A percentile compares a stretch with the other conserved stretches of the same genome.
phyloP scores from a whole-genome alignment of 2,888 invertebrate species.

The Gastracanthus pulcherrimus region DNA sequence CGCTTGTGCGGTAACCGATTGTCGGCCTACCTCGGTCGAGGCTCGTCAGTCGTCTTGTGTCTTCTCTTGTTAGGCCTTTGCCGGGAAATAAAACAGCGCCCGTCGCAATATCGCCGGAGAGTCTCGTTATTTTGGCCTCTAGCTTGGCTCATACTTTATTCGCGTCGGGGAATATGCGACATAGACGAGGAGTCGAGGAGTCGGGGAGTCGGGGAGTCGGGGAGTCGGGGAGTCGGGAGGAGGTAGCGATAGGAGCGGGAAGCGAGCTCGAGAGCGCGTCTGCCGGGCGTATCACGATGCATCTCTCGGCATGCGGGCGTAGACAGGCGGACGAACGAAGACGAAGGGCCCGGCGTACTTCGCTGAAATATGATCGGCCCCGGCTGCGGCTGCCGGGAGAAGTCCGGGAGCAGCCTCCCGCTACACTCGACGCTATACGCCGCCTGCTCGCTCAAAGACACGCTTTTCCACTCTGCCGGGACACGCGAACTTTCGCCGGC shows the following conservation, averaged over 20 bases:
- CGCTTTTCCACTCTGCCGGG: conserved; percentile 63
- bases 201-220: too few relatives aligned
- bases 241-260: not conserved
- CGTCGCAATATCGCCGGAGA: not conserved
- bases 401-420: too few relatives aligned
- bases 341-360: conserved; percentile 14
- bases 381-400: not conserved
- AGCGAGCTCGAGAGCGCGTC: not conserved
- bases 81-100: conserved; percentile 41
- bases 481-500: conserved; percentile 36
- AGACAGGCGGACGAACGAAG: conserved; percentile 46
- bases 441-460: conserved; percentile 58
- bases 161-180: conserved; percentile 14
- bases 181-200: not conserved
- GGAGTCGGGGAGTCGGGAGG: too few relatives aligned
- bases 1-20: not conserved
- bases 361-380: conserved; percentile 55
- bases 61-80: not conserved
- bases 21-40: too few relatives aligned
- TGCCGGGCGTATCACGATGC: conserved; percentile 25
- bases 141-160: conserved; percentile 22
- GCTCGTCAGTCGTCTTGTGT: too few relatives aligned
- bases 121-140: conserved; percentile 39
- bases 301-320: conserved; percentile 24
- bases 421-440: too few relatives aligned